Evolutionary conservation across 2,113 vertebrate species (phyloP), one percentile per base, ranked within the genome.

Genomic region (Nymphicus hollandicus): DNA sequence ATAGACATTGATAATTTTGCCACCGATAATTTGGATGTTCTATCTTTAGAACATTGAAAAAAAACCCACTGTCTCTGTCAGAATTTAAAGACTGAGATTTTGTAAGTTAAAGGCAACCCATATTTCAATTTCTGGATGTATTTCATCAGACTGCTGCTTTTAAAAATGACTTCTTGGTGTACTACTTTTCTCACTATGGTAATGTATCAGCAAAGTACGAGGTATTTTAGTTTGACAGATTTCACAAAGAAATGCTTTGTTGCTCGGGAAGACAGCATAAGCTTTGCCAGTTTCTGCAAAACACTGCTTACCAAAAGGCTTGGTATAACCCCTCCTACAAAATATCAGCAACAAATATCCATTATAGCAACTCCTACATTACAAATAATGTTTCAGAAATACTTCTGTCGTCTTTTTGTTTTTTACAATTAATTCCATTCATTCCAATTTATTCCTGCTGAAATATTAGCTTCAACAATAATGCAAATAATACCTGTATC

Each of bases 221-320:
- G 37, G 74, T 89, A 89, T 85, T 96, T 92, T n/a, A 29, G 86
- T 86, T 87, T 95, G 95, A 95, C 80, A 94, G 63, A 71, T 91
- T 66, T 69, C 91, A 89, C 63, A 87, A 83, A 96, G 58, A 82
- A 91, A 91, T 47, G 82, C 86, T 88, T 89, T 88, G 78, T 60
- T 90, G 47, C 52, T 93, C 3, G 2, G 69, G 46, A 94, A 91
- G 82, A 83, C 79, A 83, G 56, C 81, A 33, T 19, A 81, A 91
- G 77, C 61, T 93, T 61, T 70, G 80, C 91, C 91, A 92, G 37
- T 46, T 92, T 93, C 83, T 91, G 71, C 65, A 95, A 93, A 96
- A 91, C 73, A 84, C 35, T 44, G 66, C 82, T 97, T 73, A 90
- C 73, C 80, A 86, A 86, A 73, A 91, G 44, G 64, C 66, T 90